phyloP scores from a whole-genome alignment of 2,797 vertebrate genomes.

The Hydrocynus forskahlii region DNA sequence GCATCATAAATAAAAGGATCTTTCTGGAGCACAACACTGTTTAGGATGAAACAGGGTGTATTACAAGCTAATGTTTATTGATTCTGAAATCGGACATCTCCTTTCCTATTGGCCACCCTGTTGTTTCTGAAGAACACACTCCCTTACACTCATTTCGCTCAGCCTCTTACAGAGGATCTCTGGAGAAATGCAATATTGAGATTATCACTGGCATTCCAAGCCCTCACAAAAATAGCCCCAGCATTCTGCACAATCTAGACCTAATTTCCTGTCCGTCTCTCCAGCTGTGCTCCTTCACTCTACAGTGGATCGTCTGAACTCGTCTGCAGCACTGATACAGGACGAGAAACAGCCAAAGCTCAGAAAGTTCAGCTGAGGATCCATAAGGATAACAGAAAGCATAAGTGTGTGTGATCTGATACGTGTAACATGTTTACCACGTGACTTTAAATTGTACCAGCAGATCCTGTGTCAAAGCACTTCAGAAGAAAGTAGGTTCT shows the following conservation, averaged over 20 bases:
- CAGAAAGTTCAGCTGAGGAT: background rate
- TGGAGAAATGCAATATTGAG: conserved; percentile 12
- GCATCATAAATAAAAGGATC: no score
- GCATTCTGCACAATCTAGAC: conserved; percentile 4
- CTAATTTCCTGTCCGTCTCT: conserved; percentile 16
- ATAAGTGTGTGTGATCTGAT: background rate
- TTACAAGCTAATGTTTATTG: no score
- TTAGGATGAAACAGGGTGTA: no score
- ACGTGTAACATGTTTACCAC: background rate
- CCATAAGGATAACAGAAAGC: conserved; percentile 8
- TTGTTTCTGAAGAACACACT: background rate
- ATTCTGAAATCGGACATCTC: no score
- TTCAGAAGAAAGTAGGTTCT: background rate
- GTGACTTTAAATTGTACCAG: background rate
- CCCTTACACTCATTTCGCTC: background rate
- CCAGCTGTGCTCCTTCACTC: background rate
- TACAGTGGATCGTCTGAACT: background rate
- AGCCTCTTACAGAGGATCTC: conserved; percentile 8
- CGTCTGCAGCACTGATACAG: background rate
- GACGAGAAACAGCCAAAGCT: background rate
- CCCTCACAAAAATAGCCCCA: conserved; percentile 15
- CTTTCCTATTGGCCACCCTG: background rate
- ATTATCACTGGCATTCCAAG: background rate
- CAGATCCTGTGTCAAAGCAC: background rate
- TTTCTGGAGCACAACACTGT: no score